These are phyloP conservation scores for Heterohyrax brucei DNA, from an alignment of 2,797 vertebrate genomes.

Conservation along the genomic window DNA sequence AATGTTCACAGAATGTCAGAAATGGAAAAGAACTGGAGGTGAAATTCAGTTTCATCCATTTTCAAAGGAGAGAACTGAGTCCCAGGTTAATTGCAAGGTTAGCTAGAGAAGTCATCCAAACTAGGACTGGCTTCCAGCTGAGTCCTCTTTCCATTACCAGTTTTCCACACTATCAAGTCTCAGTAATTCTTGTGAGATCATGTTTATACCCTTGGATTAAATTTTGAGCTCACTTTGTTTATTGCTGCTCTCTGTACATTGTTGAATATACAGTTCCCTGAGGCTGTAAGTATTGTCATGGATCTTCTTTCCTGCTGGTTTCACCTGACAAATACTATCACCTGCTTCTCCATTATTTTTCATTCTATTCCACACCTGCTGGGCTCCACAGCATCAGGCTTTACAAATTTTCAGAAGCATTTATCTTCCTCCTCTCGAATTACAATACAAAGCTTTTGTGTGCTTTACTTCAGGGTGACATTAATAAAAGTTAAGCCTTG, in stretches of 20 bases:
- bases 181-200: conserved; percentile 40
- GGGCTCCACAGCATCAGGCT: conserved; percentile 22
- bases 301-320: conserved; percentile 59
- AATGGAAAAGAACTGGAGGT: conserved; percentile 7
- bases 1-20: not conserved
- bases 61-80: conserved; percentile 3
- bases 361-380: conserved; percentile 74
- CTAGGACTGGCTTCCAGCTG: not conserved
- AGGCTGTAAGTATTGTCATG: not conserved
- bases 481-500: not conserved
- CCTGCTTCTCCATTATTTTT: conserved; percentile 71
- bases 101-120: not conserved
- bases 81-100: not conserved
- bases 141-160: not conserved
- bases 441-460: not conserved
- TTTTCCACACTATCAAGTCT: not conserved
- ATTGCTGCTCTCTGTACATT: not conserved
- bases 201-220: not conserved
- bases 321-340: conserved; percentile 65
- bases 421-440: conserved; percentile 71
- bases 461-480: conserved; percentile 40
- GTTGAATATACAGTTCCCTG: not conserved
- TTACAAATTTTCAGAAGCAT: not conserved
- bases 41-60: not conserved
- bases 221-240: conserved; percentile 66